Evolutionary conservation across 2,888 invertebrate genomes (phyloP).

Genomic region (Crocallis elinguaria): DNA sequence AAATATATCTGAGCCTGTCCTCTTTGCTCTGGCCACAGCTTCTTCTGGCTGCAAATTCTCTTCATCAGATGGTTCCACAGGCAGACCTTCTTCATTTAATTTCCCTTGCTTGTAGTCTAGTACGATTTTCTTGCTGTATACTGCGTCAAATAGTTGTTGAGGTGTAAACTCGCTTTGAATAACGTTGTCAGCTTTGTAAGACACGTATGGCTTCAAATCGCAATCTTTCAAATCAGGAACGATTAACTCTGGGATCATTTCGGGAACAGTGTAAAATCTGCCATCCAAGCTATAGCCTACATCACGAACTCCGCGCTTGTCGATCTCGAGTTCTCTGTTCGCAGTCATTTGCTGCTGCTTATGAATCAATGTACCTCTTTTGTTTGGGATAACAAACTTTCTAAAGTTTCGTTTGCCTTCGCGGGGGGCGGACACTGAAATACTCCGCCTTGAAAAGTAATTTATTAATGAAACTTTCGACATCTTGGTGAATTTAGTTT

Average conservation of each 20-base stretch:
- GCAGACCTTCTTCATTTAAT: conserved; percentile 87
- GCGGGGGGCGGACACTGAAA: conserved; percentile 65
- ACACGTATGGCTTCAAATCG: conserved; percentile 96
- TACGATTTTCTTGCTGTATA: conserved; percentile 92
- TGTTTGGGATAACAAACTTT: conserved; percentile 91
- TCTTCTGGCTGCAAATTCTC: conserved; percentile 90
- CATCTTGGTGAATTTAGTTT: conserved; percentile 52
- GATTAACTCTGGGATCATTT: conserved; percentile 96
- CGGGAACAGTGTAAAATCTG: conserved; percentile 88
- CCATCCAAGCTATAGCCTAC: conserved; percentile 85
- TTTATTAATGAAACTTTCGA: conserved; percentile 66
- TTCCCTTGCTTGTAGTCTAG: conserved; percentile 89
- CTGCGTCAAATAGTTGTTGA: conserved; percentile 91
- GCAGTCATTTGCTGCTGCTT: conserved; percentile 85
- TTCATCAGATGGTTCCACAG: conserved; percentile 88
- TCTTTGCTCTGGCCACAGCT: conserved; percentile 88
- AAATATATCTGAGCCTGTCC: conserved; percentile 94
- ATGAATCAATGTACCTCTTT: conserved; percentile 88
- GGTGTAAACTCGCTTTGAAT: conserved; percentile 93
- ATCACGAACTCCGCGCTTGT: conserved; percentile 89
- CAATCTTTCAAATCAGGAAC: conserved; percentile 95
- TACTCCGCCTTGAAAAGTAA: conserved; percentile 62
- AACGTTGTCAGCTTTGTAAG: conserved; percentile 91
- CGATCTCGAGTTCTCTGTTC: conserved; percentile 87
- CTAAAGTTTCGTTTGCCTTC: conserved; percentile 92